A percentile compares a stretch with the other conserved stretches of the same genome.
phyloP scores from a whole-genome alignment of 64 coral and sea anemone species.

The Montipora foliosa region DNA sequence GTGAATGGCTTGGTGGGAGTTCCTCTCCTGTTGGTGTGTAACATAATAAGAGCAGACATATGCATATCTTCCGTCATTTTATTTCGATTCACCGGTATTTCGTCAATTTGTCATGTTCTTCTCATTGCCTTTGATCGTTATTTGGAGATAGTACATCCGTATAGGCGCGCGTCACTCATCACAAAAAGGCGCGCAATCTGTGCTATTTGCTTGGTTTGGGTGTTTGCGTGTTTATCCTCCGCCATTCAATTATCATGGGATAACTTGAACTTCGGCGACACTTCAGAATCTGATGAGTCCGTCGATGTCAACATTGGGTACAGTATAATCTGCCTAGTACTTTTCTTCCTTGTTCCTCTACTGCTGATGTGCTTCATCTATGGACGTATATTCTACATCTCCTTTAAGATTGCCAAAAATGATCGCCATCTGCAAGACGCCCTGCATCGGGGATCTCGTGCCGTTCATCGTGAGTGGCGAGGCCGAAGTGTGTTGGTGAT shows the following conservation, averaged over 20 bases:
- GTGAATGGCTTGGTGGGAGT: conserved; percentile 25
- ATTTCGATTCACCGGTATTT: conserved; percentile 31
- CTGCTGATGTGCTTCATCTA: conserved; percentile 12
- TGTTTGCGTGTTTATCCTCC: not conserved
- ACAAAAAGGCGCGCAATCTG: conserved; percentile 34
- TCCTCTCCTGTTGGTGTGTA: conserved; percentile 25
- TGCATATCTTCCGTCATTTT: not conserved
- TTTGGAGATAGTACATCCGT: conserved; percentile 23
- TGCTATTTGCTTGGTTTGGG: conserved; percentile 12
- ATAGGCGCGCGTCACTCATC: conserved; percentile 1
- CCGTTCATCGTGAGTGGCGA: conserved; percentile 17
- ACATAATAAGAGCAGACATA: not conserved
- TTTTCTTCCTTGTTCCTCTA: conserved; percentile 23
- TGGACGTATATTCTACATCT: conserved; percentile 39
- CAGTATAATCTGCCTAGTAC: not conserved
- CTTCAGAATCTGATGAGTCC: not conserved
- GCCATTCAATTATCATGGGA: conserved; percentile 51
- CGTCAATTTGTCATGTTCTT: conserved; percentile 47
- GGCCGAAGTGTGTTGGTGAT: conserved; percentile 21
- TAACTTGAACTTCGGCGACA: not conserved
- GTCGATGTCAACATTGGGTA: not conserved
- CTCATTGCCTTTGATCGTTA: conserved; percentile 36
- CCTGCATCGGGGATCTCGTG: not conserved
- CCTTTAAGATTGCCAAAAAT: not conserved
- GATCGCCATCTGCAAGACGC: not conserved